Base-by-base conservation (phyloP, 2,888 invertebrate genomes). In the Trichacis sp. region DNA sequence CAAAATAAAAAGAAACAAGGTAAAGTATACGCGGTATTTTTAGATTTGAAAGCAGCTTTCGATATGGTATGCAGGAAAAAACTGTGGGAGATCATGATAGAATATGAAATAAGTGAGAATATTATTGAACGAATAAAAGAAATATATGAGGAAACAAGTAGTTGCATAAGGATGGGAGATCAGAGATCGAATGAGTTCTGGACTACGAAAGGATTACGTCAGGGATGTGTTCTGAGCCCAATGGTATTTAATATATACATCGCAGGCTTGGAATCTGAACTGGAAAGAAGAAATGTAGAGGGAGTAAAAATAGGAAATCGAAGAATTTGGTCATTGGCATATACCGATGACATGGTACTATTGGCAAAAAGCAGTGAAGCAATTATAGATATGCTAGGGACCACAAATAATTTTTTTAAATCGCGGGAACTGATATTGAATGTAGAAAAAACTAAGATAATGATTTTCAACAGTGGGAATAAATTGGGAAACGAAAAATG, bases 151-250 rank as follows among this genome's bases (percentile, higher is more conserved):
- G 56, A 64, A 55, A 63, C 67, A 1, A 61, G 45, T 17, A 43
- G 36, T 4, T 57, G 12, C n/a, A 51, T 69, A 8, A 56, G 45
- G n/a, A 43, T 45, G 17, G 47, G 29, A 6, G 20, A 33, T 6
- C 12, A 55, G 8, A n/a, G 20, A n/a, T 40, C 54, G 20, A 46
- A 52, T 2, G 18, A 24, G 4, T 69, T 71, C 9, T 62, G 64
- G 54, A 70, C 51, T 0, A 45, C 9, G 12, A 54, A 55, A 56
- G 60, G 68, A 8, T 42, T 70, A 2, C 61, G 64, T 24, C 68
- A 70, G 15, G 68, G 69, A 1, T 70, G 66, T 53, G 50, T 63
- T 5, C 19, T 72, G 15, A 71, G 64, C 17, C 64, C 69, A 2
- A 29, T 52, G 0, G 42, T 72, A 3, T 72, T 73, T 43, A 50